A percentile compares a stretch with the other conserved stretches of the same genome.
Conservation (phyloP, 2,113 vertebrate species). For the Scomber colias region DNA sequence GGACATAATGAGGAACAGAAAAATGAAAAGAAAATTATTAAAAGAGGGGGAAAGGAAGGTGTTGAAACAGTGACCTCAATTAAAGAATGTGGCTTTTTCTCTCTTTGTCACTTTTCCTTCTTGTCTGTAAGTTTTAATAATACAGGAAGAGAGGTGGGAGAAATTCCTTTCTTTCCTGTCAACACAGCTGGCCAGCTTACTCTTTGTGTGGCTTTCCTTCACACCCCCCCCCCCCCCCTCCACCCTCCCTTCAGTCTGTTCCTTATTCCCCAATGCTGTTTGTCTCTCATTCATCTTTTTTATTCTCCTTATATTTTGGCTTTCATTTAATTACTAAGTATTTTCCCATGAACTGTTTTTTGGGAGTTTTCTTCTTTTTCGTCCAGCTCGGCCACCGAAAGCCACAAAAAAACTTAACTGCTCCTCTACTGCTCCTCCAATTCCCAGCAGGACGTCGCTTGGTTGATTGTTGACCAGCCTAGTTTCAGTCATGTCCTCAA, state of each 20-base stretch:
- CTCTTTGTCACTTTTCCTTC: slow-evolving; percentile 22
- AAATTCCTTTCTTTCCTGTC: slow-evolving; percentile 60
- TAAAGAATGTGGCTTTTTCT: slow-evolving; percentile 16
- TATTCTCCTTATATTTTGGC: slow-evolving; percentile 27
- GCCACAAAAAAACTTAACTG: slow-evolving; percentile 34
- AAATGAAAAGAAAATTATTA: slow-evolving; percentile 10
- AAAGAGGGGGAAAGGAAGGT: background rate
- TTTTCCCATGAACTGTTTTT: slow-evolving; percentile 26
- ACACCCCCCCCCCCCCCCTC: background rate
- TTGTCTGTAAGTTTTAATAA: slow-evolving; percentile 36
- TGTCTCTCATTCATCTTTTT: slow-evolving; percentile 54
- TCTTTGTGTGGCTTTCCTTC: slow-evolving; percentile 59
- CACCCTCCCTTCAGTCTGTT: slow-evolving; percentile 22
- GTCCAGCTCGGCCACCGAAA: slow-evolving; percentile 34
- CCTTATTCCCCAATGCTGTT: slow-evolving; percentile 26
- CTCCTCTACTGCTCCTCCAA: slow-evolving; percentile 19
- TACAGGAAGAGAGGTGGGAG: slow-evolving; percentile 28
- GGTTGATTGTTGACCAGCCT: slow-evolving; percentile 52
- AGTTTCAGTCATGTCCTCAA: slow-evolving; percentile 58
- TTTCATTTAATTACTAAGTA: slow-evolving; percentile 45
- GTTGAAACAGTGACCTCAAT: slow-evolving; percentile 8
- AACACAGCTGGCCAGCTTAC: slow-evolving; percentile 52
- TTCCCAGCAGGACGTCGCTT: slow-evolving; percentile 62
- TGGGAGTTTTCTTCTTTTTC: slow-evolving; percentile 38
- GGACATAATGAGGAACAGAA: slow-evolving; percentile 42